phyloP scores from a whole-genome alignment of 2,113 vertebrate species.

The Triplophysa dalaica region DNA sequence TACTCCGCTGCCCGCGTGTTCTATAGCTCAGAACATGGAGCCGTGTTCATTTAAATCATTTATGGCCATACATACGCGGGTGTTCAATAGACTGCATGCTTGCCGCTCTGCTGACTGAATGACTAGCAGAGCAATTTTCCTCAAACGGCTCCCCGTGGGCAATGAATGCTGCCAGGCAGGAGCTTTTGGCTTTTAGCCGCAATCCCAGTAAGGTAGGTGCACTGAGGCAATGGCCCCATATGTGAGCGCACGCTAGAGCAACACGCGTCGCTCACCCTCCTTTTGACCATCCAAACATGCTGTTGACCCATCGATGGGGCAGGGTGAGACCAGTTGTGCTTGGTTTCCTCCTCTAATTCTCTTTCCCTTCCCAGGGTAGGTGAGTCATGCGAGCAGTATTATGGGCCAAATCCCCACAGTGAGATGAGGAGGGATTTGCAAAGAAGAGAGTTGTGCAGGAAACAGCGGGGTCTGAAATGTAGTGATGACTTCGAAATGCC shows the following conservation, averaged over 20 bases:
- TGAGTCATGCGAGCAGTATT: constrained; percentile 40
- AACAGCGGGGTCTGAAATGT: constrained; percentile 29
- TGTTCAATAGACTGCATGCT: constrained; percentile 9
- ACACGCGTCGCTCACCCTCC: neutral
- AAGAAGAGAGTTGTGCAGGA: constrained; percentile 17
- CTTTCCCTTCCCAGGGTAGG: constrained; percentile 22
- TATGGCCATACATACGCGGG: constrained; percentile 5
- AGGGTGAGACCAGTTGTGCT: constrained; percentile 21
- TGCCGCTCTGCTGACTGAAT: constrained; percentile 24
- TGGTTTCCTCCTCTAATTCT: constrained; percentile 34
- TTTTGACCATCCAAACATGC: neutral
- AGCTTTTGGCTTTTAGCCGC: constrained; percentile 16
- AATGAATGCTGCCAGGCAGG: constrained; percentile 4
- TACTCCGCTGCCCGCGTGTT: neutral
- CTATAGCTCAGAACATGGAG: constrained; percentile 1
- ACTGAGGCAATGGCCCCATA: neutral
- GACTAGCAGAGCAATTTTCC: constrained; percentile 24
- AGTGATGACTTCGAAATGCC: constrained; percentile 11
- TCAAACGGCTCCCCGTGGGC: constrained; percentile 25
- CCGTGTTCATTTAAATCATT: constrained; percentile 31
- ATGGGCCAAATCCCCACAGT: constrained; percentile 44
- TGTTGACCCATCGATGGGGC: constrained; percentile 1
- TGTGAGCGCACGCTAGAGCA: neutral
- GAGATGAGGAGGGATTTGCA: constrained; percentile 45
- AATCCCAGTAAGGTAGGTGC: neutral